Evolutionary conservation across 35 echinoderm and acorn worm species (phyloP).

Genomic region (Ophiothrix spiculata): DNA sequence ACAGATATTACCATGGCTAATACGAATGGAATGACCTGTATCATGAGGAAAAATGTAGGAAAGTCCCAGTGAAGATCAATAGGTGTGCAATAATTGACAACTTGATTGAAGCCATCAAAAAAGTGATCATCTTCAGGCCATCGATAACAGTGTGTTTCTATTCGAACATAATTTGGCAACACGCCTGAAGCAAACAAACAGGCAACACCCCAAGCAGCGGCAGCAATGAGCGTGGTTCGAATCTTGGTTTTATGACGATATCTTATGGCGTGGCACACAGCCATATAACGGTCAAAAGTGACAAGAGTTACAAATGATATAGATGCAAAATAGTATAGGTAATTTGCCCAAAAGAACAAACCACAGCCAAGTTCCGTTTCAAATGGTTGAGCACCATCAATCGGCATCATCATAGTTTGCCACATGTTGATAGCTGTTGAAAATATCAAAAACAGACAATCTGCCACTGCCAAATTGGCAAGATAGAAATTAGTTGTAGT

Average conservation of each 20-base stretch:
- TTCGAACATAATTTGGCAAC: not conserved
- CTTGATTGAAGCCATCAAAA: not conserved
- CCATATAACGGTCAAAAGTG: not conserved
- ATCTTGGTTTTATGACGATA: not conserved
- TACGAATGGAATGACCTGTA: not conserved
- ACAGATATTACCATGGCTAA: not conserved
- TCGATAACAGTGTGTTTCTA: not conserved
- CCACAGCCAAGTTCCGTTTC: not conserved
- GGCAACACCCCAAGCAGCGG: not conserved
- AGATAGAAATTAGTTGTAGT: conserved; percentile 69
- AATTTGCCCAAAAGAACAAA: not conserved
- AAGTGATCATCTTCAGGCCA: not conserved
- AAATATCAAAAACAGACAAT: conserved; percentile 55
- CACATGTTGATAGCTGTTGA: conserved; percentile 41
- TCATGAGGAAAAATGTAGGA: not conserved
- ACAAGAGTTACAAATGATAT: not conserved
- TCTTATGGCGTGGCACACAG: not conserved
- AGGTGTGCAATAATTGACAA: not conserved
- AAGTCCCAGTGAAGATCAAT: not conserved
- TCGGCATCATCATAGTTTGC: conserved; percentile 38
- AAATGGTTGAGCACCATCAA: conserved; percentile 4
- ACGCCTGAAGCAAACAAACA: not conserved
- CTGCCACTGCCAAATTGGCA: conserved; percentile 55
- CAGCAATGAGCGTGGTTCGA: not conserved
- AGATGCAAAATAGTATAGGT: not conserved